Evolutionary conservation across 2,113 vertebrate genomes (phyloP).

Genomic region (Saguinus midas): DNA sequence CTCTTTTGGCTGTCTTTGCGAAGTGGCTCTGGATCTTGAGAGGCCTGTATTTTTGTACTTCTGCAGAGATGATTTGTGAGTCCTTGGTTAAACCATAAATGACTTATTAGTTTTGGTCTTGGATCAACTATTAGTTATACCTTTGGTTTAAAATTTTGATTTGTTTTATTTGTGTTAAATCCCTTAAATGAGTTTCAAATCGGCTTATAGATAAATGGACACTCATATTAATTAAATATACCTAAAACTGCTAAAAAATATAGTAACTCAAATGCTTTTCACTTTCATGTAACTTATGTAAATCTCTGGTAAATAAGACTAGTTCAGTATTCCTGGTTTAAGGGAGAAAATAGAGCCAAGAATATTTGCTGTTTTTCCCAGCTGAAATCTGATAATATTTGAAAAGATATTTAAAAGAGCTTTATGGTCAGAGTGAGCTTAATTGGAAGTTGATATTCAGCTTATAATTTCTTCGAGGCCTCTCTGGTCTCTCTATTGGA

Average conservation of each 20-base stretch:
- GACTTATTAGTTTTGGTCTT: neutral
- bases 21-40: neutral
- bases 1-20: neutral
- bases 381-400: neutral
- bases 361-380: neutral
- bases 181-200: neutral
- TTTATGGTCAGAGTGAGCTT: neutral
- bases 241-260: neutral
- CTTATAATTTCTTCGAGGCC: neutral
- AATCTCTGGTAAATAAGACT: neutral
- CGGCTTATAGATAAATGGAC: neutral
- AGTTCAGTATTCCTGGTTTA: neutral
- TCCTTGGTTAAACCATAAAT: neutral
- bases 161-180: neutral
- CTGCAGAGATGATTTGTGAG: neutral
- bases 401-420: neutral
- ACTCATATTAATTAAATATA: neutral
- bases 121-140: neutral
- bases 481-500: neutral
- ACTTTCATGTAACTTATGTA: neutral
- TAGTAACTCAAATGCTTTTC: neutral
- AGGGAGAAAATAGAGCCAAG: neutral
- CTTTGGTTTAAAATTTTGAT: neutral
- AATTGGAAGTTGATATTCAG: neutral
- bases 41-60: neutral